Evolutionary conservation across 2,113 vertebrate species (phyloP), one percentile per base, ranked within the genome.

Genomic region (Seriola aureovittata): DNA sequence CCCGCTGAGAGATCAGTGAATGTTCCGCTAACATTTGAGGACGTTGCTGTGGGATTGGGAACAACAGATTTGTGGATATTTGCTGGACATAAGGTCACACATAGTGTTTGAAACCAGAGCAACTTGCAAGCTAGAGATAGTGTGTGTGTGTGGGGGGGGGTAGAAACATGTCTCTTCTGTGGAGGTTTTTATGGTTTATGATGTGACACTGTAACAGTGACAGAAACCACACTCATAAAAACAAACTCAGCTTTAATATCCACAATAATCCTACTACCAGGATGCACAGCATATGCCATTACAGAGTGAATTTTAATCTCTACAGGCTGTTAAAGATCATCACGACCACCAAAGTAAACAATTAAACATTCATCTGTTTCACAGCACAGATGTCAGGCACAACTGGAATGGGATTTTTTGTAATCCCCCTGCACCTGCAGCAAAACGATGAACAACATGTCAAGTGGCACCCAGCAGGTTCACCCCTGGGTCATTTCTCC

Each of bases 21-120:
- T 74, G 71, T 78, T 89, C 54, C 78, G 66, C 65, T 90, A 88
- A 89, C 64, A 85, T 90, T 89, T 86, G 81, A 80, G 75, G 60
- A 80, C 75, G 62, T 86, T 76, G 19, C 84, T 36, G 29, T 84
- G 84, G 87, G 79, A 86, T 85, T 71, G 38, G 81, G 64, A 89
- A 87, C 87, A 84, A 85, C 88, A 93, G 81, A 89, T 92, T 90
- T 85, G 83, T 0, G 14, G 78, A 89, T 91, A 88, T 89, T 89
- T 92, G 71, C 72, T 78, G 85, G 91, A 87, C 90, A 91, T 80
- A 88, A 93, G 90, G 91, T 94, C 71, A 80, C 80, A 88, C 81
- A 77, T 81, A 77, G 80, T 71, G 80, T 81, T 80, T 91, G 29
- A 29, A 29, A 29, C 29, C 29, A 29, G 29, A 29, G 29, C 29